A percentile compares a stretch with the other conserved stretches of the same genome.
phyloP scores from a whole-genome alignment of 1,140 invertebrate genomes.

The Rhagoletis zephyria region DNA sequence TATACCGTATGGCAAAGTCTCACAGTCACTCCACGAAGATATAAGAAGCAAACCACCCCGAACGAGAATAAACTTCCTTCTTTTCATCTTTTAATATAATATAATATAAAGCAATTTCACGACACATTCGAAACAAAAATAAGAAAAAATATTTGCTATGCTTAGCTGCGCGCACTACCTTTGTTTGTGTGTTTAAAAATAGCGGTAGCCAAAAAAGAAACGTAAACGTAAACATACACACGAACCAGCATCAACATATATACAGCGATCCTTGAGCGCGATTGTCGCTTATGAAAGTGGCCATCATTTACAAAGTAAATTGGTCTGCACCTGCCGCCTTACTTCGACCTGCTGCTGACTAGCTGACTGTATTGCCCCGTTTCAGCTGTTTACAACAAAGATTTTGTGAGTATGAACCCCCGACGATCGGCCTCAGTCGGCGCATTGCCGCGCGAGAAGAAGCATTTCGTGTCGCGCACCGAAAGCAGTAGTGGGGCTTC shows the following conservation, averaged over 20 bases:
- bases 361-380: neutral
- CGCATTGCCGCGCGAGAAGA: constrained; percentile 75
- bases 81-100: neutral
- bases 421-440: constrained; percentile 79
- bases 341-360: neutral
- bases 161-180: neutral
- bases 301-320: constrained; percentile 30
- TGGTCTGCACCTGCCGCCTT: neutral
- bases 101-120: neutral
- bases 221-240: neutral
- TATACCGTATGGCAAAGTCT: too few relatives aligned
- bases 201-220: constrained; percentile 24
- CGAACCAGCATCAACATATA: neutral
- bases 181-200: constrained; percentile 20
- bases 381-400: neutral
- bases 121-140: too few relatives aligned
- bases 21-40: too few relatives aligned
- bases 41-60: neutral
- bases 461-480: constrained; percentile 76
- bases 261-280: neutral
- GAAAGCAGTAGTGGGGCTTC: constrained; percentile 80
- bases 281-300: neutral
- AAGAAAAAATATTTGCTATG: neutral
- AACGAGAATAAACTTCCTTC: neutral
- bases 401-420: constrained; percentile 63